Evolutionary conservation across 2,888 invertebrate genomes (phyloP).

Genomic region (Ganaspis brasiliensis): DNA sequence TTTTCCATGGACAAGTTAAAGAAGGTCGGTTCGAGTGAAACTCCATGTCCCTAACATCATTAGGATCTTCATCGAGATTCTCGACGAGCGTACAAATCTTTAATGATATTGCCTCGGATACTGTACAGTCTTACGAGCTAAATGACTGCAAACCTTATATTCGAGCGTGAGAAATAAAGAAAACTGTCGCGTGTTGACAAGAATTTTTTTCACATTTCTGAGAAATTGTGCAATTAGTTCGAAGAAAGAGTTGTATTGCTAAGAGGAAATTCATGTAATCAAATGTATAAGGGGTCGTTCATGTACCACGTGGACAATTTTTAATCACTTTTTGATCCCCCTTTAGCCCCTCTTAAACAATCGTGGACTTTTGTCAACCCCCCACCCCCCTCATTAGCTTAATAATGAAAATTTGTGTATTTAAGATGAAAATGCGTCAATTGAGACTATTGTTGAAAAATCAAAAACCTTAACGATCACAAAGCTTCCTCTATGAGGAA

Average conservation of each 20-base stretch:
- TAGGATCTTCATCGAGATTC: slow-evolving; percentile 35
- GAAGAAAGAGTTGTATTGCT: background rate
- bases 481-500: no score
- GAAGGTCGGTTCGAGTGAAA: slow-evolving; percentile 30
- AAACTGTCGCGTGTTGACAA: background rate
- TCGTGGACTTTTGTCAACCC: no score
- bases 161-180: background rate
- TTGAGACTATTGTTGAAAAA: no score
- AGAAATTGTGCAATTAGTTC: no score
- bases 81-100: slow-evolving; percentile 15
- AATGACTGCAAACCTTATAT: background rate
- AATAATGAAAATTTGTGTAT: no score
- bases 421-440: no score
- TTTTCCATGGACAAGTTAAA: slow-evolving; percentile 31
- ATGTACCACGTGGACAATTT: no score
- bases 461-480: no score
- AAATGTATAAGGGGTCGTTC: no score
- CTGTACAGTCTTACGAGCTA: slow-evolving; percentile 8
- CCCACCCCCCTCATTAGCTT: no score
- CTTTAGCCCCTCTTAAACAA: no score
- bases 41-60: slow-evolving; percentile 19
- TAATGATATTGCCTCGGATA: slow-evolving; percentile 32
- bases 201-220: background rate
- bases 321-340: no score
- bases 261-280: background rate